These are phyloP conservation scores for Perithous albicinctus DNA, from an alignment of 2,888 invertebrate species.

Conservation along the genomic window DNA sequence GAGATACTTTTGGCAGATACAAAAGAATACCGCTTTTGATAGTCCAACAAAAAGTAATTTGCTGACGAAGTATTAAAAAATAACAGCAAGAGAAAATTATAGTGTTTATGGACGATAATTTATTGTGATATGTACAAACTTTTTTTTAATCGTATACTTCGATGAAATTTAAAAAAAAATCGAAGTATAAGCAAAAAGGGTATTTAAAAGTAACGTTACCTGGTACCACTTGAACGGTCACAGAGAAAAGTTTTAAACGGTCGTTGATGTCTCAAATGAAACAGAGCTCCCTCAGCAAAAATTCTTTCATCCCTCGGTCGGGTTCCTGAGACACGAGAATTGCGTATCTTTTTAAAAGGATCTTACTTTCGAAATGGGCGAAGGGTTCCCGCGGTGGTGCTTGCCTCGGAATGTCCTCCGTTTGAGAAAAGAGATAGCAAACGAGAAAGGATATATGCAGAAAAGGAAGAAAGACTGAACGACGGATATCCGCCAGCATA, in stretches of 20 bases:
- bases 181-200: not conserved
- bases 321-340: slow-evolving; percentile 2
- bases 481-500: slow-evolving; percentile 20
- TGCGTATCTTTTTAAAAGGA: slow-evolving; percentile 20
- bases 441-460: not conserved
- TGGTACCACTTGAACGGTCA: not conserved
- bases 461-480: slow-evolving; percentile 23
- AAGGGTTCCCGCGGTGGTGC: slow-evolving; percentile 49
- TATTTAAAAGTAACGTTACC: not conserved
- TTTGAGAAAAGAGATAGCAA: slow-evolving; percentile 1
- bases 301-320: not conserved
- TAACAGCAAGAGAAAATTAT: too few relatives aligned
- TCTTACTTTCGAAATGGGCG: slow-evolving; percentile 35
- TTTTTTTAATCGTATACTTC: too few relatives aligned
- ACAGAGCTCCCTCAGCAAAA: slow-evolving; percentile 2
- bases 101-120: too few relatives aligned
- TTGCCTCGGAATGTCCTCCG: slow-evolving; percentile 50
- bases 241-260: slow-evolving; percentile 7
- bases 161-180: not conserved
- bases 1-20: too few relatives aligned
- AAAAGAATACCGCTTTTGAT: too few relatives aligned
- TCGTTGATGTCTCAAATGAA: slow-evolving; percentile 7
- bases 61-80: too few relatives aligned
- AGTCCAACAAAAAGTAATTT: too few relatives aligned
- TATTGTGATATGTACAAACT: too few relatives aligned